A percentile compares a stretch with the other conserved stretches of the same genome.
These are phyloP conservation scores for Mesochorus sp. DNA, from an alignment of 2,888 invertebrate genomes.

Conservation along the genomic window DNA sequence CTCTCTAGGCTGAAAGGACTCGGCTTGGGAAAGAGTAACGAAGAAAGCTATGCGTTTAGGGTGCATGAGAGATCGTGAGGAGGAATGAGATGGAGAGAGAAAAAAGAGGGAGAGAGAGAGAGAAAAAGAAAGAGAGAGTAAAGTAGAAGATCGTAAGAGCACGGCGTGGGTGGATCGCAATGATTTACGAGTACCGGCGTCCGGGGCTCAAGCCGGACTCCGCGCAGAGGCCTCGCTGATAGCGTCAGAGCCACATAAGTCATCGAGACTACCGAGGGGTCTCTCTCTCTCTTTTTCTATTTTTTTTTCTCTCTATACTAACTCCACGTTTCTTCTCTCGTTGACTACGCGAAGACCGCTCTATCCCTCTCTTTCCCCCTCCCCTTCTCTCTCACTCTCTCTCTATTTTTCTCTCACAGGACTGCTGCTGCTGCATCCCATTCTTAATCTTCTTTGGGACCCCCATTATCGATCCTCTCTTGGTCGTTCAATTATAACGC, in stretches of 20 bases:
- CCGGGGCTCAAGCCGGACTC: constrained; percentile 78
- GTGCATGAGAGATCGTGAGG: background rate
- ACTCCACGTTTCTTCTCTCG: constrained; percentile 50
- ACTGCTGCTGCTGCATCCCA: constrained; percentile 69
- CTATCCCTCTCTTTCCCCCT: constrained; percentile 20
- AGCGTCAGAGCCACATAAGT: constrained; percentile 82
- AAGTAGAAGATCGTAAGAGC: constrained; percentile 63
- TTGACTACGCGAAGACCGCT: constrained; percentile 39
- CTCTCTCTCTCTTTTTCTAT: constrained; percentile 64
- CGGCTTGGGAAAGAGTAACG: constrained; percentile 30
- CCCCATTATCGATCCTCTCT: constrained; percentile 77
- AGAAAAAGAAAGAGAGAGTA: constrained; percentile 48
- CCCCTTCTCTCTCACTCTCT: constrained; percentile 27
- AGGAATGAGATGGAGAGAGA: background rate
- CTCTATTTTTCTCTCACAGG: constrained; percentile 53
- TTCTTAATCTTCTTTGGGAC: constrained; percentile 81
- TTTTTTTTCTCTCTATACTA: constrained; percentile 43
- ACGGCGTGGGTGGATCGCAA: constrained; percentile 78
- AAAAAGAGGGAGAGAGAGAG: constrained; percentile 34
- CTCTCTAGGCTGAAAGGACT: constrained; percentile 48
- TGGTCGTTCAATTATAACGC: constrained; percentile 79
- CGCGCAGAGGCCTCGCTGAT: constrained; percentile 80
- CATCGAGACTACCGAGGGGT: constrained; percentile 80
- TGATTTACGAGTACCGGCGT: constrained; percentile 81
- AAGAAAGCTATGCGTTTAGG: constrained; percentile 25